phyloP scores from a whole-genome alignment of 2,888 invertebrate genomes.

The Agrochola litura region DNA sequence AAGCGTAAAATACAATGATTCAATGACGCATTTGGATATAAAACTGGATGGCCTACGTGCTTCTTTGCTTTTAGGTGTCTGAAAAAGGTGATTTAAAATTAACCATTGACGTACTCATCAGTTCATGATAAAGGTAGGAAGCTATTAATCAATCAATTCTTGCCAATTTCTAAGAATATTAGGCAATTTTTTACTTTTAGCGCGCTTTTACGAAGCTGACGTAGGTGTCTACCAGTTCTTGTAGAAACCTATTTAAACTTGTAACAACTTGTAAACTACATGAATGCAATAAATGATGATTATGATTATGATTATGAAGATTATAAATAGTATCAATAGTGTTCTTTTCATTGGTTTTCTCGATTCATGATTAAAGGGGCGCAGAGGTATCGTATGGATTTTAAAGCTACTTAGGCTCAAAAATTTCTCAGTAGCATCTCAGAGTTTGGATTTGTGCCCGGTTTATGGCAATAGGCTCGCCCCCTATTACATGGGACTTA shows the following conservation, averaged over 20 bases:
- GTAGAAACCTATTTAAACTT: too few relatives aligned
- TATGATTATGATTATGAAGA: too few relatives aligned
- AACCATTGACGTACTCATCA: slow-evolving; percentile 1
- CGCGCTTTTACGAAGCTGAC: slow-evolving; percentile 3
- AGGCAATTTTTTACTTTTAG: background rate
- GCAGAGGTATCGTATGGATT: background rate
- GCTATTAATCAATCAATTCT: slow-evolving; percentile 8
- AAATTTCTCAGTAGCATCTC: too few relatives aligned
- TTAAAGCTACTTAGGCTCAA: background rate
- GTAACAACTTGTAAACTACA: too few relatives aligned
- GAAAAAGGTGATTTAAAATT: slow-evolving; percentile 18
- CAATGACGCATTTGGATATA: slow-evolving; percentile 14
- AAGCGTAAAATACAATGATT: slow-evolving; percentile 12
- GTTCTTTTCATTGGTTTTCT: slow-evolving; percentile 5
- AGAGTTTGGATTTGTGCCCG: too few relatives aligned
- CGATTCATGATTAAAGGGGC: background rate
- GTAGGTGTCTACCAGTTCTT: background rate
- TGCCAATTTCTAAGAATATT: background rate
- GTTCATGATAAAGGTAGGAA: slow-evolving; percentile 17
- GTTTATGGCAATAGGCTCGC: too few relatives aligned
- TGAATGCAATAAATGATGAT: too few relatives aligned
- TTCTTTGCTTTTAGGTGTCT: background rate
- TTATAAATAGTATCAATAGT: background rate
- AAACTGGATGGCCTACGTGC: slow-evolving; percentile 8
- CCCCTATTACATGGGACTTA: too few relatives aligned